Base-by-base conservation (phyloP, 2,113 vertebrate species). In the Percina caprodes region DNA sequence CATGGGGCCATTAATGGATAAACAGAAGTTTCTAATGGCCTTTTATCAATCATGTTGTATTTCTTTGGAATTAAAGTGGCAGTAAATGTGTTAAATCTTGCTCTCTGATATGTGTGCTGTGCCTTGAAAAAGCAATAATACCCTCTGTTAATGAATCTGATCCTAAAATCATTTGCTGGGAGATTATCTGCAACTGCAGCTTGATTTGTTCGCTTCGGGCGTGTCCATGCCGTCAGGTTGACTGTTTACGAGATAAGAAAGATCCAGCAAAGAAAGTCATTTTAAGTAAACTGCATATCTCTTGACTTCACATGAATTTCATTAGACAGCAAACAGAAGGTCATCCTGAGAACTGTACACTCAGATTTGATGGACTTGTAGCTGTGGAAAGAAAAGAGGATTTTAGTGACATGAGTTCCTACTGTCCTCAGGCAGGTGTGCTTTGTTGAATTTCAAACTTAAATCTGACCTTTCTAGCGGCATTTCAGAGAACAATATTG, bases 381-480 rank as follows among this genome's bases (percentile, higher is more conserved):
- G 74, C 79, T 77, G 56, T 12, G 33, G 56, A 67, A 24, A 75
- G 30, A 71, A 85, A 58, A 65, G 21, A 67, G 49, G 16, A 61
- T 82, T 90, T 79, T 66, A 66, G 58, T 15, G 65, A 55, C 66
- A 60, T 9, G 1, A 46, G 30, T 30, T 61, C 49, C 13, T 45
- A 13, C 48, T 24, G 67, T 78, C 77, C 56, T 84, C 59, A 33
- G 74, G 58, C 84, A 78, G 66, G 60, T 76, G 82, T 55, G 82
- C 49, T 12, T 79, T 16, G 79, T 35, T 73, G 83, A 80, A 89
- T 87, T 19, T 85, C 30, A 87, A 87, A 86, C 71, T 26, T 82
- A 62, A 76, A 77, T 45, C 51, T 86, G 89, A 90, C 83, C 88
- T 91, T 90, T 91, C 45, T 55, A 2, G 58, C 21, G 23, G 78